Evolutionary conservation across 2,797 vertebrate species (phyloP).

Genomic region (Urosaurus nigricauda): DNA sequence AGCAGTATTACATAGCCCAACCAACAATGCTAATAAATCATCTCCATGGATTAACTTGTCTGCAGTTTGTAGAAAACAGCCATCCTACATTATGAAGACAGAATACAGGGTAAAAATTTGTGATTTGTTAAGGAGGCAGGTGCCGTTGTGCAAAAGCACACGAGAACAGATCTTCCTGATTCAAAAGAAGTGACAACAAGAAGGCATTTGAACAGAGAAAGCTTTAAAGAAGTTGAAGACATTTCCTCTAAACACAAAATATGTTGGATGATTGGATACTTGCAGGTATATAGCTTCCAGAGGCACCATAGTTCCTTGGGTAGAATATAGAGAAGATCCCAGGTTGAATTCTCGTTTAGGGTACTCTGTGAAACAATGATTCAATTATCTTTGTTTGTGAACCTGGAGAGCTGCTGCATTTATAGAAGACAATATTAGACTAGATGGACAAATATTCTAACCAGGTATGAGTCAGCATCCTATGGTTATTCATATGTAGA

Average conservation of each 20-base stretch:
- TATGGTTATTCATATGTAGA: background rate
- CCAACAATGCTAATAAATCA: background rate
- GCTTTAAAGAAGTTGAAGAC: background rate
- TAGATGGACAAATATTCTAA: background rate
- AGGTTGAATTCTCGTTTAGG: background rate
- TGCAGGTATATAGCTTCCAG: background rate
- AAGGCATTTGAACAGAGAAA: background rate
- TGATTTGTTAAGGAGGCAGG: background rate
- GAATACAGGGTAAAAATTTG: background rate
- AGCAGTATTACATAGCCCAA: background rate
- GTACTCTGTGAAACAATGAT: background rate
- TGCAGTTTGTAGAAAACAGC: background rate
- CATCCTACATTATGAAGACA: background rate
- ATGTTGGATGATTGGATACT: background rate
- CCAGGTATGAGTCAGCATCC: background rate
- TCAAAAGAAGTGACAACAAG: background rate
- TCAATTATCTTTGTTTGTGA: background rate
- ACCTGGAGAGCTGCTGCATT: background rate
- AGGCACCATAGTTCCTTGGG: background rate
- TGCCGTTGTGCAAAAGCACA: background rate
- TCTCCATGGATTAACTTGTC: background rate
- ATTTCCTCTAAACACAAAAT: background rate
- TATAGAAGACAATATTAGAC: background rate
- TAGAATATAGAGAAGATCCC: background rate
- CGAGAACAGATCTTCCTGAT: background rate